phyloP scores from a whole-genome alignment of 2,888 invertebrate genomes.

The Troides helena region DNA sequence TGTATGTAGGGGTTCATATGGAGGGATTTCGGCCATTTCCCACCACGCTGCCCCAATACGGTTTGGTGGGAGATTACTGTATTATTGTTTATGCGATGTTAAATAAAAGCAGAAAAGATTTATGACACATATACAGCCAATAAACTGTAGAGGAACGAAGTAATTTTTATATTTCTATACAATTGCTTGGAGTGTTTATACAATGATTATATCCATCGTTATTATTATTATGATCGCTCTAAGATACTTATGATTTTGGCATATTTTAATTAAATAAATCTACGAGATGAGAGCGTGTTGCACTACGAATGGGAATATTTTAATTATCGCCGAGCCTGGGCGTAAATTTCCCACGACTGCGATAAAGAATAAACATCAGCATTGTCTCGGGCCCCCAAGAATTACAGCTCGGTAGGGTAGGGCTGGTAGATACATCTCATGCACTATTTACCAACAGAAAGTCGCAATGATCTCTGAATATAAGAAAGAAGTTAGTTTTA shows the following conservation, averaged over 20 bases:
- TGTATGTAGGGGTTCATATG: no score
- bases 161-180: no score
- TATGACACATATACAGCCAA: no score
- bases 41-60: no score
- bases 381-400: conserved; percentile 75
- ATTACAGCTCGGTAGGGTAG: conserved; percentile 53
- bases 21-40: no score
- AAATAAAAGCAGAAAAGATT: no score
- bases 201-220: not conserved
- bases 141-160: no score
- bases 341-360: conserved; percentile 80
- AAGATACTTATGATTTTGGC: conserved; percentile 58
- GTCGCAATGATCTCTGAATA: no score
- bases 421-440: conserved; percentile 47
- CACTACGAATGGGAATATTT: conserved; percentile 69
- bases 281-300: conserved; percentile 43
- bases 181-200: no score
- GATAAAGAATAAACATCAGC: conserved; percentile 79
- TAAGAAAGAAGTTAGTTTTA: no score
- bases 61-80: no score
- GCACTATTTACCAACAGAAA: not conserved
- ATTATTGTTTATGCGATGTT: no score
- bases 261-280: conserved; percentile 65
- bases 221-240: not conserved
- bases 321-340: conserved; percentile 68